Evolutionary conservation across 2,888 invertebrate species (phyloP), one percentile per base, ranked within the genome.

Genomic region (Synanthedon vespiformis): DNA sequence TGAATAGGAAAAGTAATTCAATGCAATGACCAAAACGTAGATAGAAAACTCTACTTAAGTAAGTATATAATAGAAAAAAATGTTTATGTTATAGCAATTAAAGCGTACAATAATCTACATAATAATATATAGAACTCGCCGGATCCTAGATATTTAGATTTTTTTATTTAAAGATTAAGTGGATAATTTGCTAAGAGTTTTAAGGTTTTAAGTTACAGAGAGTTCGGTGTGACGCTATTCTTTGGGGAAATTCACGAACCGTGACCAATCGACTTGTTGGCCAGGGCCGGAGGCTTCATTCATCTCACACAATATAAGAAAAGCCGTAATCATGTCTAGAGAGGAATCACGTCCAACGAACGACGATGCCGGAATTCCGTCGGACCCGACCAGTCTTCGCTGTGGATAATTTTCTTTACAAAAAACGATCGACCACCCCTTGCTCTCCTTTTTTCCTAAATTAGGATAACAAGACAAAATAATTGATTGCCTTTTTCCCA

Each of bases 341-440:
- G 72, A 76, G 70, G 74, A 83, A 81, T 81, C 83, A 82, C 83
- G 83, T 83, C 67, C 76, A 74, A 74, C 76, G 72, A 72, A 69
- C 75, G 73, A 74, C 80, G 77, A 71, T 75, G 72, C 81, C 83
- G 83, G 84, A 85, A 80, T 80, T 84, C 84, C 84, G 83, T 68
- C 69, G 69, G 62, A 63, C 68, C 69, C 73, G 66, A 61, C 74
- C 65, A 48, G 48, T 48, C 48, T 44, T 63, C 65, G 59, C 61
- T 60, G 65, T 65, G 61, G 69, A 75, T 76, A 74, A 75, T 75
- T 75, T 77, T 73, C 72, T 70, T 68, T 64, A 63, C 63, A 71
- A 77, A 73, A 56, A 71, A 67, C 61, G 63, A 66, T 65, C 63
- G 58, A 60, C 18, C 58, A 68, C 67, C 67, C 61, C 61, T 66